Base-by-base conservation (phyloP, 2,113 vertebrate species). In the Morone chrysops region DNA sequence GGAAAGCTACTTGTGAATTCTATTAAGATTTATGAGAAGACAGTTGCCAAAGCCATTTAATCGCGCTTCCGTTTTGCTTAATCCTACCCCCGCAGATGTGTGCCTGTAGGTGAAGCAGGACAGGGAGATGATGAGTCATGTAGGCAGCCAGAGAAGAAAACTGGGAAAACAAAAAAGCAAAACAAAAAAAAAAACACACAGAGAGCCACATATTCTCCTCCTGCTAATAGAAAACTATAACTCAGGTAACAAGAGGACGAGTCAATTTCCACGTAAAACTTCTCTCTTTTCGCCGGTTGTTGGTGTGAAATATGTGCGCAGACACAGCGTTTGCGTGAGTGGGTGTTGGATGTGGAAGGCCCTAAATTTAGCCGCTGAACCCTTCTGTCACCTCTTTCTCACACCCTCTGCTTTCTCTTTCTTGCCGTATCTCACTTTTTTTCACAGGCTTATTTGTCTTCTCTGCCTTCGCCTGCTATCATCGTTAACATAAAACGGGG, bases 21-120 rank as follows among this genome's bases (percentile, higher is more conserved):
- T 90, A 92, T 94, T 91, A 94, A 89, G 92, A 94, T 88, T 86
- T 86, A 86, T 82, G 85, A 92, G 84, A 84, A 85, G 89, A 91
- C 90, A 89, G 88, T 92, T 87, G 78, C 92, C 91, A 93, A 87
- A 93, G 88, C 84, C 90, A 87, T 92, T 94, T 93, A 90, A 93
- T 94, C 86, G 69, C 63, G n/a, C 82, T 90, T 85, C 83, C 70
- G 73, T 93, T 92, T 78, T 50, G 88, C 85, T 87, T 94, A 94
- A 94, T 94, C 91, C 87, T 25, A 53, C 73, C 65, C 69, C 8
- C 71, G 81, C 87, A 94, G 92, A 95, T 90, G 90, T 92, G 89
- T 78, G 87, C 87, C 89, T 87, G 65, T 63, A 93, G 91, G 91
- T 93, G 81, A 80, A 73, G 83, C 74, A 80, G 85, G 82, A 86